Percentiles rank a stretch among this genome's conserved stretches.
phyloP scores from a whole-genome alignment of 1,140 invertebrate species.

The Muscidifurax raptorellus region DNA sequence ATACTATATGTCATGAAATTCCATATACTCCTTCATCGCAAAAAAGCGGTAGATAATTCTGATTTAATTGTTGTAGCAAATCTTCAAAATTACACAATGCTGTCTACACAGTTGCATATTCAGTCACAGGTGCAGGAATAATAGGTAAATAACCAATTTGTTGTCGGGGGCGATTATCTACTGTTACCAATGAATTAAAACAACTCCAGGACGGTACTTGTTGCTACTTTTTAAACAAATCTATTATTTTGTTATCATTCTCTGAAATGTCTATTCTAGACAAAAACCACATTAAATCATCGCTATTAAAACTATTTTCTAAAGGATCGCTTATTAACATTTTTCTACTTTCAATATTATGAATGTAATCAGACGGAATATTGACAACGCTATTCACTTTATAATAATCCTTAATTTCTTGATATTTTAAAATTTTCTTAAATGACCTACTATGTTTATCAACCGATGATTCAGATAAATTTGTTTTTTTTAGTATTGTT shows the following conservation, averaged over 20 bases:
- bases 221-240: not conserved
- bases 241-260: not conserved
- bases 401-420: slow-evolving; percentile 18
- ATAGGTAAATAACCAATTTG: slow-evolving; percentile 17
- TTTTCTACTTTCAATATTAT: not conserved
- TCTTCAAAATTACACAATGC: slow-evolving; percentile 26
- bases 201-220: not conserved
- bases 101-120: slow-evolving; percentile 3
- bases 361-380: not conserved
- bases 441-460: slow-evolving; percentile 14
- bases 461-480: not conserved
- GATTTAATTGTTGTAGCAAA: slow-evolving; percentile 38
- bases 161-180: not conserved
- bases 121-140: not conserved
- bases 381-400: not conserved
- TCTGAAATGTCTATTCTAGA: not conserved
- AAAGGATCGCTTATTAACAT: not conserved
- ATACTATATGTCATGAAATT: slow-evolving; percentile 25
- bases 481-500: not conserved
- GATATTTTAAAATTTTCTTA: not conserved
- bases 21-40: slow-evolving; percentile 52
- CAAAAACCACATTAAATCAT: slow-evolving; percentile 19
- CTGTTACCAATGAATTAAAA: not conserved
- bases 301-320: not conserved
- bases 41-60: slow-evolving; percentile 37